Percentiles rank a stretch among this genome's conserved stretches.
phyloP scores from a whole-genome alignment of 2,888 invertebrate genomes.

The Dioctria rufipes region DNA sequence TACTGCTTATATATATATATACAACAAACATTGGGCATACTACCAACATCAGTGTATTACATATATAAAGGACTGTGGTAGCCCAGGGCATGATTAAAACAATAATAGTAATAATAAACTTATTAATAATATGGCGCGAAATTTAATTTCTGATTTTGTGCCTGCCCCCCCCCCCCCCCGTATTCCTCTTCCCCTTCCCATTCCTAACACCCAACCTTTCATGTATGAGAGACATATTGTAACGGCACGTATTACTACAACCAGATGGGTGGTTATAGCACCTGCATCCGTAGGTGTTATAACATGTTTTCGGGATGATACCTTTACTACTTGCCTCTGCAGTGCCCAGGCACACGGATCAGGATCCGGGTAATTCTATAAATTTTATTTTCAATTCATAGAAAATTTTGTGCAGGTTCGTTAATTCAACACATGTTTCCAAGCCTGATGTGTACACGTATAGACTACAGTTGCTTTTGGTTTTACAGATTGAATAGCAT shows the following conservation, averaged over 20 bases:
- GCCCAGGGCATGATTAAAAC: constrained; percentile 44
- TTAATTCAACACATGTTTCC: constrained; percentile 41
- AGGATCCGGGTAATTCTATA: constrained; percentile 24
- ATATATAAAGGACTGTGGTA: constrained; percentile 21
- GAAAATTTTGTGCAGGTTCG: constrained; percentile 28
- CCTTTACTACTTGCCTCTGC: background rate
- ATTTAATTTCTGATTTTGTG: constrained; percentile 51
- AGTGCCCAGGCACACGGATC: background rate
- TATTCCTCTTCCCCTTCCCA: background rate
- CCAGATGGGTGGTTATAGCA: constrained; percentile 25
- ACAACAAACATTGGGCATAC: no score
- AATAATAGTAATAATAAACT: constrained; percentile 58
- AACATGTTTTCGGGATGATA: background rate
- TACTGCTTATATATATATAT: no score
- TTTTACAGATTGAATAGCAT: constrained; percentile 18
- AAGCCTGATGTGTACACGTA: background rate
- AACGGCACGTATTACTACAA: background rate
- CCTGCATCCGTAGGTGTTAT: constrained; percentile 24
- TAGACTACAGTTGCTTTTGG: no score
- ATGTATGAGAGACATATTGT: no score
- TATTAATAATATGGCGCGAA: constrained; percentile 57
- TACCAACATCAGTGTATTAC: background rate
- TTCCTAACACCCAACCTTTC: no score
- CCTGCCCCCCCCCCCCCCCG: background rate
- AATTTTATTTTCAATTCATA: constrained; percentile 45